Percentiles rank a stretch among this genome's conserved stretches.
Conservation (phyloP, 2,113 vertebrate species). For the Neopipo cinnamomea region DNA sequence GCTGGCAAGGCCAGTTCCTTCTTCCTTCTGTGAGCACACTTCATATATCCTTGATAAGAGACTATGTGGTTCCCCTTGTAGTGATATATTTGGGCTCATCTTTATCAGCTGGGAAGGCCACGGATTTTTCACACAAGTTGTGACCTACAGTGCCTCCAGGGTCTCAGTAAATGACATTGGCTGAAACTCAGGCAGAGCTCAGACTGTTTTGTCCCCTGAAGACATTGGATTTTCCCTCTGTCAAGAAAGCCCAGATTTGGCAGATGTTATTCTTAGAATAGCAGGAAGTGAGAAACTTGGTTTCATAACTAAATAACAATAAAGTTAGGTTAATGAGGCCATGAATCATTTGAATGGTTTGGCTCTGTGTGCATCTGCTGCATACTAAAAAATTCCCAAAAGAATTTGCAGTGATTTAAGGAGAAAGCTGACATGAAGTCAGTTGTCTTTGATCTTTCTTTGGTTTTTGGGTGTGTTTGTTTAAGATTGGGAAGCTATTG, state of each 20-base stretch:
- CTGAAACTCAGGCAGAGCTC: neutral
- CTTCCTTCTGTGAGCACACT: neutral
- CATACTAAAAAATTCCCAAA: neutral
- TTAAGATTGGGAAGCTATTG: neutral
- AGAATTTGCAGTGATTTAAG: neutral
- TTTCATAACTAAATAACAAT: constrained; percentile 10
- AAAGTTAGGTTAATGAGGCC: constrained; percentile 3
- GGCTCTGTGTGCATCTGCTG: neutral
- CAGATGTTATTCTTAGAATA: constrained; percentile 1
- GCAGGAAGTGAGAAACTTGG: constrained; percentile 25
- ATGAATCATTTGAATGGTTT: neutral
- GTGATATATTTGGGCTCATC: neutral
- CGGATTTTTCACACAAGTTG: neutral
- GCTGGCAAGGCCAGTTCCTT: neutral
- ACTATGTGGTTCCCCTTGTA: neutral
- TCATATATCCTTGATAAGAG: neutral
- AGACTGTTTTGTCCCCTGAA: neutral
- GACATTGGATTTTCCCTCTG: neutral
- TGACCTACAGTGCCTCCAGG: neutral
- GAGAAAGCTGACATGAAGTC: neutral
- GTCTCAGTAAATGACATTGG: neutral
- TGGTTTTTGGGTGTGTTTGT: neutral
- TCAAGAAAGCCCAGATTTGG: neutral
- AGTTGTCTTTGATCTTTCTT: constrained; percentile 20
- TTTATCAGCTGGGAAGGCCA: neutral